phyloP scores from a whole-genome alignment of 2,888 invertebrate species.

The Microchrysa polita region DNA sequence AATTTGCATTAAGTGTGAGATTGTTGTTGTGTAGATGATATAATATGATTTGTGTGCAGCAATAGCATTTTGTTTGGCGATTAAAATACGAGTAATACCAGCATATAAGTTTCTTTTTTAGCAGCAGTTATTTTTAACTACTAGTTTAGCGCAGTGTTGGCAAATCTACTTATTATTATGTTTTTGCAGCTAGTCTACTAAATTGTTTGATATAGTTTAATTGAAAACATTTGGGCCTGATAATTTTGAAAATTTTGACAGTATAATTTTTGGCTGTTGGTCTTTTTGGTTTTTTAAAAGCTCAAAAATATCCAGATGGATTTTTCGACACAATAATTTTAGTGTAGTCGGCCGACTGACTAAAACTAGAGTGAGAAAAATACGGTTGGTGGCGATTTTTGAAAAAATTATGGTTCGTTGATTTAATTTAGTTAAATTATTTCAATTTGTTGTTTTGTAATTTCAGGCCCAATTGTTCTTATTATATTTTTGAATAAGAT shows the following conservation, averaged over 20 bases:
- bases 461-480: no score
- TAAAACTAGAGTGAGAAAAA: neutral
- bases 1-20: no score
- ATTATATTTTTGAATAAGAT: no score
- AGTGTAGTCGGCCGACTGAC: neutral
- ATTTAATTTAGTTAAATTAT: neutral
- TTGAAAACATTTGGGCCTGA: neutral
- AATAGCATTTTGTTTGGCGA: neutral
- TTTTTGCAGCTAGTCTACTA: neutral
- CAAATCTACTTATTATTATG: conserved; percentile 1
- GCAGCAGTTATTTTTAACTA: neutral
- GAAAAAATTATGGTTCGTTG: no score
- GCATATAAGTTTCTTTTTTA: no score
- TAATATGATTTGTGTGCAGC: no score
- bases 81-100: neutral
- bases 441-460: no score
- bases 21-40: neutral
- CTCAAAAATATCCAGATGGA: neutral
- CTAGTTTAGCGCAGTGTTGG: neutral
- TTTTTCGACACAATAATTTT: conserved; percentile 2
- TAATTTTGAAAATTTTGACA: neutral
- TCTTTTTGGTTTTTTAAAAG: neutral
- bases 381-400: no score
- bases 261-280: neutral
- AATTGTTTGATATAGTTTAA: no score